Percentiles rank a stretch among this genome's conserved stretches.
Evolutionary conservation across 2,113 vertebrate species (phyloP).

Genomic region (Benitochromis conjunctus): DNA sequence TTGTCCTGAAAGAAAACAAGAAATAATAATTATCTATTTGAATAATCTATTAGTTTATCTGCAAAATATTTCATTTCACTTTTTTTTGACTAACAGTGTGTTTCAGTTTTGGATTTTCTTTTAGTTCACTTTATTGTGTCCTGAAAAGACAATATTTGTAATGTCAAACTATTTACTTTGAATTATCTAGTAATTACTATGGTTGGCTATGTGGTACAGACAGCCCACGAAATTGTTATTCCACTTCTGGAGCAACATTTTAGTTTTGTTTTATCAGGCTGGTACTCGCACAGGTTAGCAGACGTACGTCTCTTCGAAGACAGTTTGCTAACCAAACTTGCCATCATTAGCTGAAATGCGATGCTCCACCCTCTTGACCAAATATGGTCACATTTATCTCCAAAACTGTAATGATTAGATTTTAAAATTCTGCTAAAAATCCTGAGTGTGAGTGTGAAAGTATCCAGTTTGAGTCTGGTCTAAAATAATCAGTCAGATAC

Average conservation of each 20-base stretch:
- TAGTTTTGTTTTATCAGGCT: background rate
- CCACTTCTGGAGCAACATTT: background rate
- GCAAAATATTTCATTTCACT: background rate
- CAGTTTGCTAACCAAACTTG: background rate
- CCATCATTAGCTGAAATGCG: background rate
- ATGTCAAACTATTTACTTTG: background rate
- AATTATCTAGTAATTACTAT: rapidly evolving
- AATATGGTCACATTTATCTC: background rate
- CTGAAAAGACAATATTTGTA: background rate
- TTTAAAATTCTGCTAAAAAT: rapidly evolving
- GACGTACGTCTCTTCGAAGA: rapidly evolving
- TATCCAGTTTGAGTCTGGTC: background rate
- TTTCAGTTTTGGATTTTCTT: background rate
- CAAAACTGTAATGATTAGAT: background rate
- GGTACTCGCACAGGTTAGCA: background rate
- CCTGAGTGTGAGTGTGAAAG: background rate
- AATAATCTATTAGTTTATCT: background rate
- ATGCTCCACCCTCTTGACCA: background rate
- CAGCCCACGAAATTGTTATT: background rate
- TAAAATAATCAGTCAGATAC: background rate
- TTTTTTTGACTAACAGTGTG: background rate
- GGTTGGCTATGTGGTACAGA: background rate
- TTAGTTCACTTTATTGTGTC: background rate
- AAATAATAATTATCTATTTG: background rate
- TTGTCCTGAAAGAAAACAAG: conserved; percentile 68